Evolutionary conservation across 2,797 vertebrate genomes (phyloP), one percentile per base, ranked within the genome.

Genomic region (Esox lucius): DNA sequence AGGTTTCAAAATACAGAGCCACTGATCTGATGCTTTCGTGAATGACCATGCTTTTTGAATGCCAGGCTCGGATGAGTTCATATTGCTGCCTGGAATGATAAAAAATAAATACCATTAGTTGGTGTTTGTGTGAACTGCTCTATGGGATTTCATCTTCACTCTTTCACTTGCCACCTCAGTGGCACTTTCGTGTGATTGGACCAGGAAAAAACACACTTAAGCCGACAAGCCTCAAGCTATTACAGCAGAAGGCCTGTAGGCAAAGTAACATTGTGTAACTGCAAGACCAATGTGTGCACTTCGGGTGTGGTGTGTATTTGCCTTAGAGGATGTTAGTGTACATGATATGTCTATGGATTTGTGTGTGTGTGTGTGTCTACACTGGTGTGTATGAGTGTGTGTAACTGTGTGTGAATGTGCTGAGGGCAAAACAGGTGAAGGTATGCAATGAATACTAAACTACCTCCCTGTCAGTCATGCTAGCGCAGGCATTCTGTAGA

Each of bases 101-200:
- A 93, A 92, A 93, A 93, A 93, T 92, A 90, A 87, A 92, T 93
- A 88, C 83, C 88, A 89, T 88, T 89, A 90, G 87, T 90, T 88
- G 84, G 84, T 87, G 86, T 88, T 87, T 87, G 87, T 91, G 88
- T 81, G 89, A 86, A 90, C 80, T 77, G 81, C 87, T 86, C 87
- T 83, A 85, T 84, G 79, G 87, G 91, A 90, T 93, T 93, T 91
- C 85, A 92, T 93, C 93, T 91, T 11, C 53, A 88, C 87, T 88
- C 85, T 92, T 93, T 93, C 90, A 91, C 88, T 92, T 92, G 92
- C 90, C 87, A 89, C 84, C 89, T 90, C 90, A 93, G 89, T 91
- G 87, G 83, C 83, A 80, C 86, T 84, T 87, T 89, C 86, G 85
- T 91, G 86, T 88, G 88, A 92, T 88, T 89, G 86, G 86, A 88